These are phyloP conservation scores for Leuciscus waleckii DNA, from an alignment of 2,797 vertebrate genomes.

Conservation along the genomic window DNA sequence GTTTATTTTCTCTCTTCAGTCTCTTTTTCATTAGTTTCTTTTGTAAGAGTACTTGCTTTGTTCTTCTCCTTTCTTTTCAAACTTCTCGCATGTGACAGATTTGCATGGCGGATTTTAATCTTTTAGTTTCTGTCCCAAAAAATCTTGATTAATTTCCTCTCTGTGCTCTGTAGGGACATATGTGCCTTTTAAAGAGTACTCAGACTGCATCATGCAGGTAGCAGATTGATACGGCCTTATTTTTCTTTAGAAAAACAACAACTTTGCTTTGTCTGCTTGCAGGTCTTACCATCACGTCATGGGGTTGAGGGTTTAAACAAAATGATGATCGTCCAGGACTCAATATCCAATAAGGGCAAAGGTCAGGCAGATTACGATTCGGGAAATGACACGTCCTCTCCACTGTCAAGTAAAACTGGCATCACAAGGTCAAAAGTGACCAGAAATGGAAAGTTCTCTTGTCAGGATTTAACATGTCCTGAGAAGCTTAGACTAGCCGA, in stretches of 20 bases:
- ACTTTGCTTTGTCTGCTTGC: conserved; percentile 87
- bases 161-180: conserved; percentile 85
- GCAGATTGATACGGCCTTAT: conserved; percentile 64
- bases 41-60: conserved; percentile 33
- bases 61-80: conserved; percentile 64
- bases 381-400: conserved; percentile 96
- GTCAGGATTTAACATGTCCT: conserved; percentile 72
- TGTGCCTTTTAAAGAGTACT: conserved; percentile 83
- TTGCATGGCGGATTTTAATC: conserved; percentile 91
- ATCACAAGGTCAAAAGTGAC: conserved; percentile 80
- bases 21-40: conserved; percentile 62
- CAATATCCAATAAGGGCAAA: conserved; percentile 75
- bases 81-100: conserved; percentile 90
- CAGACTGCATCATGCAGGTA: conserved; percentile 87
- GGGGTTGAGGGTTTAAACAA: conserved; percentile 83
- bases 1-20: conserved; percentile 73
- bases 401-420: conserved; percentile 88
- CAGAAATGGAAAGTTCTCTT: conserved; percentile 74
- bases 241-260: conserved; percentile 65
- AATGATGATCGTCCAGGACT: conserved; percentile 77
- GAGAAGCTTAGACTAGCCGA: conserved; percentile 82
- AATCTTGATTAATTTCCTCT: conserved; percentile 73
- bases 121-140: conserved; percentile 84
- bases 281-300: conserved; percentile 88
- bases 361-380: conserved; percentile 93